Conservation (phyloP, 2,888 invertebrate species). For the Macropis europaea region DNA sequence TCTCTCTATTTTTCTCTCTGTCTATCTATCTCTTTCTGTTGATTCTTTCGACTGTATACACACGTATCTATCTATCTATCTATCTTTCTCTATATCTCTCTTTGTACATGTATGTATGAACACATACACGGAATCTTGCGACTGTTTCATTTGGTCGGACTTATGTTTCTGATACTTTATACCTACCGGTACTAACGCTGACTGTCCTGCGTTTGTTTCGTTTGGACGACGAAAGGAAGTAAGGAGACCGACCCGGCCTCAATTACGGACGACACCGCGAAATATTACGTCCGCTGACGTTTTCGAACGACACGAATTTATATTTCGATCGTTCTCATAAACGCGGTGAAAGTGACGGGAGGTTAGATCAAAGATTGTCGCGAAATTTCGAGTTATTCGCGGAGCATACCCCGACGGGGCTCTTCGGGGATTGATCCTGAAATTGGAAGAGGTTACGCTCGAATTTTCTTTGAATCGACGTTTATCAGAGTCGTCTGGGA, state of each 20-base stretch:
- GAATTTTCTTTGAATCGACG: not conserved
- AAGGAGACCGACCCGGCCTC: slow-evolving; percentile 30
- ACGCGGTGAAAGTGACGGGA: not conserved
- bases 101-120: slow-evolving; percentile 36
- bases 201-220: slow-evolving; percentile 55
- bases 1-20: slow-evolving; percentile 20
- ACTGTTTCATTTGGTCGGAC: slow-evolving; percentile 34
- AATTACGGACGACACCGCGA: slow-evolving; percentile 45
- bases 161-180: slow-evolving; percentile 38
- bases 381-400: not conserved
- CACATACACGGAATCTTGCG: slow-evolving; percentile 34
- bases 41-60: not conserved
- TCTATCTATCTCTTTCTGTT: slow-evolving; percentile 18
- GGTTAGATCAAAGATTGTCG: not conserved
- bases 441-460: not conserved
- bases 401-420: not conserved
- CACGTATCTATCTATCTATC: slow-evolving; percentile 21
- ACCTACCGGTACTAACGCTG: slow-evolving; percentile 46
- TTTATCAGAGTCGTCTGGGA: not conserved
- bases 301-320: slow-evolving; percentile 1
- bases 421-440: not conserved
- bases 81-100: slow-evolving; percentile 16
- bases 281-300: not conserved
- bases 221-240: slow-evolving; percentile 44
- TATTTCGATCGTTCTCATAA: not conserved